These are phyloP conservation scores for Cyrtodaria siliqua DNA, from an alignment of 2,888 invertebrate species.

Conservation along the genomic window DNA sequence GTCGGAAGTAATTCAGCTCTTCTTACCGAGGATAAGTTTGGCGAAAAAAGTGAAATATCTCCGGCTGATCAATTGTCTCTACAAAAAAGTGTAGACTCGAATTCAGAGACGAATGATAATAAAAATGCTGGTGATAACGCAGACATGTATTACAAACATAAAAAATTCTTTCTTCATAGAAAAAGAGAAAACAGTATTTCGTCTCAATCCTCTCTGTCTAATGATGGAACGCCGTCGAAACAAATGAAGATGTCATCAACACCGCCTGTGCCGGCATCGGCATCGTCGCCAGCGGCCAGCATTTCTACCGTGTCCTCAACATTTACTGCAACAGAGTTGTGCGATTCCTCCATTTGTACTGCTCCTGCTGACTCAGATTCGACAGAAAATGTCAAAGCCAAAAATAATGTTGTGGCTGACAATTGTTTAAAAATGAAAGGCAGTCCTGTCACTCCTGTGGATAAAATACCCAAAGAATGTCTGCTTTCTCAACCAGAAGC, in stretches of 20 bases:
- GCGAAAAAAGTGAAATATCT: slow-evolving; percentile 11
- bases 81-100: slow-evolving; percentile 27
- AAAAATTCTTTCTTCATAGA: slow-evolving; percentile 76
- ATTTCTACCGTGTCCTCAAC: background rate
- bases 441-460: background rate
- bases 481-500: slow-evolving; percentile 50
- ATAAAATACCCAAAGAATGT: slow-evolving; percentile 2
- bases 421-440: background rate
- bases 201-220: slow-evolving; percentile 14
- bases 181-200: slow-evolving; percentile 54
- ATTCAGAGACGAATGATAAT: slow-evolving; percentile 28
- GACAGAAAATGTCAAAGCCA: background rate
- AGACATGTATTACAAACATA: slow-evolving; percentile 74
- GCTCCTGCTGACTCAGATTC: slow-evolving; percentile 9
- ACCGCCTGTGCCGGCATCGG: slow-evolving; percentile 1
- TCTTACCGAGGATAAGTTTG: slow-evolving; percentile 5
- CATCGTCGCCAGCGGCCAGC: background rate
- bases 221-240: slow-evolving; percentile 33
- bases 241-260: slow-evolving; percentile 27
- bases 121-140: slow-evolving; percentile 46
- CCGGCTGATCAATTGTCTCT: background rate
- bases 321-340: slow-evolving; percentile 1
- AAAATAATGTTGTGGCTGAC: background rate
- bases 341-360: slow-evolving; percentile 13
- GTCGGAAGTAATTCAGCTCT: slow-evolving; percentile 29